phyloP scores from a whole-genome alignment of 2,888 invertebrate species.

The Argyresthia goedartella region DNA sequence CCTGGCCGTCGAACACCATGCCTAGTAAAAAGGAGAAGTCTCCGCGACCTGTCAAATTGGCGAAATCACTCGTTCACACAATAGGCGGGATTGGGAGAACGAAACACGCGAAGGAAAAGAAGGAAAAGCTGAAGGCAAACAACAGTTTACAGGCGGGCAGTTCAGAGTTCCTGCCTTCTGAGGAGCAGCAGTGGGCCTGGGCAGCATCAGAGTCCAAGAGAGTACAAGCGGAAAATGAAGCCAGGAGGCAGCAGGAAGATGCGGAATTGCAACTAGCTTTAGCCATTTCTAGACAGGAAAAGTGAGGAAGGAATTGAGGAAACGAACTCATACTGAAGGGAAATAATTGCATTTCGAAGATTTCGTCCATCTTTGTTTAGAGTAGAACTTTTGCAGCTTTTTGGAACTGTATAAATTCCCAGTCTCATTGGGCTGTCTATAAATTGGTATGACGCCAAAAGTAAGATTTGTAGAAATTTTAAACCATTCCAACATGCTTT shows the following conservation, averaged over 20 bases:
- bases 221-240: constrained; percentile 73
- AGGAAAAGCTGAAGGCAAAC: constrained; percentile 24
- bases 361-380: background rate
- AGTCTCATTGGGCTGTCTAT: background rate
- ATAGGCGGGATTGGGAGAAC: constrained; percentile 57
- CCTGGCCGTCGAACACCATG: constrained; percentile 53
- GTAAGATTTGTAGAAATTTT: background rate
- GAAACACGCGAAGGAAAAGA: constrained; percentile 44
- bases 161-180: constrained; percentile 49
- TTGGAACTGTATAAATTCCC: background rate
- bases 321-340: background rate
- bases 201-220: constrained; percentile 77
- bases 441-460: no score
- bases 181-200: constrained; percentile 81
- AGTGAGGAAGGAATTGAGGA: constrained; percentile 26
- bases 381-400: background rate
- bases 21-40: constrained; percentile 60
- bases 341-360: background rate
- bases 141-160: constrained; percentile 24
- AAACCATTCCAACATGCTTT: background rate
- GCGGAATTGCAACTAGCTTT: constrained; percentile 81
- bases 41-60: constrained; percentile 58
- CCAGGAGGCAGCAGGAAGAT: constrained; percentile 73
- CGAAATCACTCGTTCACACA: constrained; percentile 55
- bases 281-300: constrained; percentile 72